Base-by-base conservation (phyloP, 2,888 invertebrate species). In the Drosophila helvetica region DNA sequence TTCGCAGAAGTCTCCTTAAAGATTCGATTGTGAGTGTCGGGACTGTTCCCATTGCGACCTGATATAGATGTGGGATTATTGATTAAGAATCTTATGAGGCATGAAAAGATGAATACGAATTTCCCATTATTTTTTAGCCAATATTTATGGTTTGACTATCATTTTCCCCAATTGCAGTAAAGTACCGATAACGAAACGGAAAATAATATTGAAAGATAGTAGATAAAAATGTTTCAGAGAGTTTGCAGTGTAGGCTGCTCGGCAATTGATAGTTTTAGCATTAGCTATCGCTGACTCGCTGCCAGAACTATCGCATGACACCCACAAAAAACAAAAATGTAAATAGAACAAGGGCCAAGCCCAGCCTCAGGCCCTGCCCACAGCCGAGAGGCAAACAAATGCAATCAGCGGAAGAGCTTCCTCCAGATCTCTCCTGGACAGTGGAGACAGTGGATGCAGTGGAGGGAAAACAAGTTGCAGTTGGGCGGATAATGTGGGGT, bases 241-340 rank as follows among this genome's bases (percentile, higher is more conserved):
- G n/a, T n/a, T n/a, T 30, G n/a, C n/a, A 10, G 56, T 51, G 62
- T 55, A 53, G 54, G 19, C 47, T 43, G 62, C 25, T 43, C 45
- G 48, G 58, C 67, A 69, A 87, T 85, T 85, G 81, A 85, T 87
- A 71, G 74, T 77, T 68, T 67, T 74, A 67, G 67, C 74, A 84
- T 76, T 79, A 85, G 71, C 81, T 72, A 66, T 66, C 64, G 63
- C 61, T 61, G 72, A 63, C 33, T 66, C 56, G 74, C 74, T 81
- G 68, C 68, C 57, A 52, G 61, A 81, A 81, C 86, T 82, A 75
- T 82, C 66, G 51, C 74, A 65, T 25, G 38, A 85, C 27, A 70
- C 67, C 74, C 25, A 30, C 30, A 51, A 71, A 82, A 64, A 73
- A 81, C 75, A 82, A 72, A 79, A 73, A 65, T 51, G 50, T 1